Conservation (phyloP, 2,113 vertebrate genomes). For the Pleuronectes platessa region DNA sequence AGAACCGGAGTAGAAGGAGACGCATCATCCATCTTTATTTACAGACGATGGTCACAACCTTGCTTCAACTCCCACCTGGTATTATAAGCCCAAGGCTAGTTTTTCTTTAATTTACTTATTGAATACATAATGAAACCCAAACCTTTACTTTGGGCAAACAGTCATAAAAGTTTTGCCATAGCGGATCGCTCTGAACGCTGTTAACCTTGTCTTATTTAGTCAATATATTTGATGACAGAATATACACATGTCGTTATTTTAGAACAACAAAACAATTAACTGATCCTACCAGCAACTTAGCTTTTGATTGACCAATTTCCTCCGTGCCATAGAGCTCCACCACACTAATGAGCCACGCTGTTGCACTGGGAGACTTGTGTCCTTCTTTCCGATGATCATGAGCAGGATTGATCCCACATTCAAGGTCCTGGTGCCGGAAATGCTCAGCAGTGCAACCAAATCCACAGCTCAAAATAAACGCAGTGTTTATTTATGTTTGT, state of each 20-base stretch:
- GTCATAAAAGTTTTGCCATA: no score
- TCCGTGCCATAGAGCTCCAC: background rate
- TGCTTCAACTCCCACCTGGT: no score
- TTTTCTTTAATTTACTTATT: no score
- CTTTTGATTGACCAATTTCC: background rate
- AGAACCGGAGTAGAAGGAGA: no score
- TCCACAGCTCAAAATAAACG: background rate
- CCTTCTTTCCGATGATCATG: background rate
- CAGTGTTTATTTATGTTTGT: background rate
- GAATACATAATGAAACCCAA: no score
- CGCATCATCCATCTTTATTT: no score
- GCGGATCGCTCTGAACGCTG: background rate
- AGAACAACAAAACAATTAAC: background rate
- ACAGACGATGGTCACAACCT: no score
- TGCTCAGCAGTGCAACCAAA: background rate
- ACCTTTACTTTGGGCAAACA: no score
- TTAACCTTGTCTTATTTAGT: background rate
- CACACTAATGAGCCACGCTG: background rate
- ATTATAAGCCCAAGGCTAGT: no score
- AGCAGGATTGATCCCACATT: background rate
- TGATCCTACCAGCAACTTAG: no score
- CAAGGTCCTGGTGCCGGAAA: background rate
- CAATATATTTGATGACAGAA: background rate
- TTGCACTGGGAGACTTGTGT: background rate
- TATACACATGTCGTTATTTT: no score